phyloP scores from a whole-genome alignment of 2,888 invertebrate genomes.

The Candidula unifasciata region DNA sequence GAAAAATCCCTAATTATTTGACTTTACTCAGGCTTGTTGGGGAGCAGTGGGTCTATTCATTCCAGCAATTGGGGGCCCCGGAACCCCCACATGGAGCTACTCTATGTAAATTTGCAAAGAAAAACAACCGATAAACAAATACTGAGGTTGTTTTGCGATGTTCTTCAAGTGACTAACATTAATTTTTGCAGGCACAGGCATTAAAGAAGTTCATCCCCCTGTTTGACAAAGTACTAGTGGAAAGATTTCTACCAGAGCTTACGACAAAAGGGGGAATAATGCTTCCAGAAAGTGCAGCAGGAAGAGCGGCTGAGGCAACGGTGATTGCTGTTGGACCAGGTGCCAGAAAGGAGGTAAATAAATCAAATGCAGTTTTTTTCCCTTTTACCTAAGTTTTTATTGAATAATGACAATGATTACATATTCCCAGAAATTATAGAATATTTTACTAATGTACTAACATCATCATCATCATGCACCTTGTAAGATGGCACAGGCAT shows the following conservation, averaged over 20 bases:
- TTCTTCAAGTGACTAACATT: too few species aligned
- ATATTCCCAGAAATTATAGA: too few species aligned
- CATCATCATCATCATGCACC: too few species aligned
- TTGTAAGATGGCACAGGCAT: too few species aligned
- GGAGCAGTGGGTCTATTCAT: not conserved
- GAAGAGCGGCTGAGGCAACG: conserved; percentile 93
- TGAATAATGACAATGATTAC: too few species aligned
- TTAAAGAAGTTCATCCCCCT: conserved; percentile 86
- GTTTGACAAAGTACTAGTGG: conserved; percentile 95
- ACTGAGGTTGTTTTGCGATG: too few species aligned
- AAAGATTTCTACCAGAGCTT: conserved; percentile 92
- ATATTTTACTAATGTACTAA: too few species aligned
- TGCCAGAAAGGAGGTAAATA: conserved; percentile 86
- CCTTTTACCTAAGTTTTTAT: too few species aligned
- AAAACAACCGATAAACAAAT: too few species aligned
- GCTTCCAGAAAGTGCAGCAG: conserved; percentile 96
- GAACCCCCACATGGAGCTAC: not conserved
- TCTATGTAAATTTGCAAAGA: too few species aligned
- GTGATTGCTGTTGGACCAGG: conserved; percentile 97
- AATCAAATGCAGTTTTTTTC: conserved; percentile 63
- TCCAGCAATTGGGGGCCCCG: not conserved
- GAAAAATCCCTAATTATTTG: too few species aligned
- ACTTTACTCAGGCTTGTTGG: too few species aligned
- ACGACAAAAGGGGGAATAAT: conserved; percentile 97
- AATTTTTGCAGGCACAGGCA: conserved; percentile 66